Base-by-base conservation (phyloP, 2,888 invertebrate species). In the Patella caerulea region DNA sequence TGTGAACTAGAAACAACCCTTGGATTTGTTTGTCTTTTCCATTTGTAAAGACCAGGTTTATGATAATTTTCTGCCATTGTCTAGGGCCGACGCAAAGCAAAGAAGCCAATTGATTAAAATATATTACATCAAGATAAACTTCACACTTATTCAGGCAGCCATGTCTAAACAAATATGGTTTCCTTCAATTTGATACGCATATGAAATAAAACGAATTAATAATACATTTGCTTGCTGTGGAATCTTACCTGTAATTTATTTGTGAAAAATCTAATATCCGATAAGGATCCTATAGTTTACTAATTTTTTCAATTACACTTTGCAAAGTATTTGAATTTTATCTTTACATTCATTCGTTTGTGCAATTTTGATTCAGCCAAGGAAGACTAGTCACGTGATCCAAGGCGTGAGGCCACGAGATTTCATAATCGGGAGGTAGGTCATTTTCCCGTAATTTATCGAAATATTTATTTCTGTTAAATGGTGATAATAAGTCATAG, bases 1-100 rank as follows among this genome's bases (percentile, higher is more conserved):
- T 88, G 86, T 34, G 86, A 83, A 72, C 88, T 80, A 4, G 88
- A 87, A 74, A 87, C 84, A 53, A 87, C 83, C 72, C 85, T 80
- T 24, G 85, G 83, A 72, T 86, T 86, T 15, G 84, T 83, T 79
- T 86, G 86, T 72, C 85, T 79, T 75, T 86, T 85, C 88, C 88
- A 88, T 59, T 84, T 79, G 77, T 86, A 87, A 59, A 87, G 82
- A 9, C 83, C 83, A 15, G 79, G 79, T 79, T 85, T 87, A 70
- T 87, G 87, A 24, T 69, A 74, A 74, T 74, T 78, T 45, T 83
- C 84, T 52, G 76, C 82, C 86, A 86, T 87, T 34, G 52, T 77
- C 55, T n/a, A 56, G 24, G 69, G 45, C 45, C 7, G 45, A 45
- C 45, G 45, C 45, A 45, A 45, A 45, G 45, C 45, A 9, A 45